Base-by-base conservation (phyloP, 2,113 vertebrate genomes). In the Naja naja region DNA sequence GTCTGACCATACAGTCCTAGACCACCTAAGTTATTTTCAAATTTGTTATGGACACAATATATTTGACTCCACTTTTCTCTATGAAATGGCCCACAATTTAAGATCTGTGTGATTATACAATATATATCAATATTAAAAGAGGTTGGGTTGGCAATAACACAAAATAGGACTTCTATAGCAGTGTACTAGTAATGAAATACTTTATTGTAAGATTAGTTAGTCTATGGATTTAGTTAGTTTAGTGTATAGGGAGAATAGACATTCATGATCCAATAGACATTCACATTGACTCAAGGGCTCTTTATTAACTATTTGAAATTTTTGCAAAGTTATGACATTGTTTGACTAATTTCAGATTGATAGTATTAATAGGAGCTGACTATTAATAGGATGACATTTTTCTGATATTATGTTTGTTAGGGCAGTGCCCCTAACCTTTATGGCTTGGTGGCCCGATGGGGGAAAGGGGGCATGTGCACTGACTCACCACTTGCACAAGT, bases 401-500 rank as follows among this genome's bases (percentile, higher is more conserved):
- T 74, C n/a, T 18, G n/a, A 5, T 34, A 74, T n/a, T 25, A 9
- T 60, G 58, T 56, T 56, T 60, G 3, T 60, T 27, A 30, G 58
- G 25, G 3, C 58, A 60, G 27, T 60, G 58, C 25, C 3, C 10
- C 9, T 11, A 60, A 60, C 25, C 58, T 30, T 60, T 60, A 4
- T 3, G 1, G 25, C 9, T 60, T 60, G 25, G 58, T 2, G 1
- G 25, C 25, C 58, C 1, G 47, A 9, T 60, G 25, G 58, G 58
- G 58, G 58, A 1, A 4, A 49, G 9, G 10, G 25, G 25, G 25
- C 10, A 12, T 30, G 10, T 10, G 3, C 1, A 10, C 25, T 60
- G 9, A 27, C 25, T 1, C 0, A 0, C 10, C 3, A 1, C 25
- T 30, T 60, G 58, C 1, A 0, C 10, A 60, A 60, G 58, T 56